These are phyloP conservation scores for Sipha maydis DNA, from an alignment of 2,888 invertebrate species.

Conservation along the genomic window DNA sequence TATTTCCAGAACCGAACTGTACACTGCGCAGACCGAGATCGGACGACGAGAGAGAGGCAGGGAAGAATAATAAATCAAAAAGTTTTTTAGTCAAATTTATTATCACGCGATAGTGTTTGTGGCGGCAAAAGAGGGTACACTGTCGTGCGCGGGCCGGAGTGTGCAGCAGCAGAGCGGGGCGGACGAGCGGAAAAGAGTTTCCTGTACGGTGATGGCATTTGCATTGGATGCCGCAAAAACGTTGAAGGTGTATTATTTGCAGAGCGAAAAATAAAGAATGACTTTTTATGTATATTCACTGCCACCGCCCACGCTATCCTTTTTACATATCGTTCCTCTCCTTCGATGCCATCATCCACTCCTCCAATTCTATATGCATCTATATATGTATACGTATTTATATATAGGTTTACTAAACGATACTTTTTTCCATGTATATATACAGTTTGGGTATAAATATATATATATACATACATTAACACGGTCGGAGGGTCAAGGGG, in stretches of 20 bases:
- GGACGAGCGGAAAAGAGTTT: slow-evolving; percentile 61
- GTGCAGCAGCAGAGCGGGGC: background rate
- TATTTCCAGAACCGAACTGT: slow-evolving; percentile 33
- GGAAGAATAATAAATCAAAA: slow-evolving; percentile 65
- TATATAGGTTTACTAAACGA: slow-evolving; percentile 26
- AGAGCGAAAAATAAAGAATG: slow-evolving; percentile 63
- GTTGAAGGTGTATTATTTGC: slow-evolving; percentile 56
- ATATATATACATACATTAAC: background rate
- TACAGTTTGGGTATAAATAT: no score
- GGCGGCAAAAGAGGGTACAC: slow-evolving; percentile 39
- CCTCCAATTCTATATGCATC: background rate
- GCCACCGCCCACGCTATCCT: background rate
- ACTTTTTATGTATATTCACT: slow-evolving; percentile 52
- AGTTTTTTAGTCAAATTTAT: slow-evolving; percentile 65
- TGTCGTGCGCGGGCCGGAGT: background rate
- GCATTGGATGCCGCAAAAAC: slow-evolving; percentile 54
- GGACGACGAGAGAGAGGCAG: background rate
- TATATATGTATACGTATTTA: background rate
- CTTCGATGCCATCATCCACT: background rate
- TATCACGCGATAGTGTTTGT: slow-evolving; percentile 64
- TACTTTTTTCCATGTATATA: background rate
- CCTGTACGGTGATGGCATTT: slow-evolving; percentile 60
- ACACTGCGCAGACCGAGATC: background rate
- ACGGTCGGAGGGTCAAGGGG: slow-evolving; percentile 22
- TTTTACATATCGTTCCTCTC: background rate